Conservation (phyloP, 2,797 vertebrate species). For the Echeneis naucrates region DNA sequence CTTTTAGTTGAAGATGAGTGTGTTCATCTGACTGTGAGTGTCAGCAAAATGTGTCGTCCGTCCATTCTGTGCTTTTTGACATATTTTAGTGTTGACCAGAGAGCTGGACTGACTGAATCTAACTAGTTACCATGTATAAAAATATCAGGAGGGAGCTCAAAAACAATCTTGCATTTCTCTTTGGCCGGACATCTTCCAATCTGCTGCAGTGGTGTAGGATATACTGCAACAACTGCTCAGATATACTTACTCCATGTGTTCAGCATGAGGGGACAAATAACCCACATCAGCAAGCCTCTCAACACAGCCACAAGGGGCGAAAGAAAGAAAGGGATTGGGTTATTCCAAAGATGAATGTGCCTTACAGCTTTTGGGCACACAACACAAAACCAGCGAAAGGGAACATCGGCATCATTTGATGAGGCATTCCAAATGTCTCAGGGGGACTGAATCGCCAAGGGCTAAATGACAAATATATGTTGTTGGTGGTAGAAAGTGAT, state of each 20-base stretch:
- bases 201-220: slow-evolving; percentile 42
- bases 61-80: not conserved
- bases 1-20: not conserved
- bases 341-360: slow-evolving; percentile 87
- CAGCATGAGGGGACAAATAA: slow-evolving; percentile 80
- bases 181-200: slow-evolving; percentile 32
- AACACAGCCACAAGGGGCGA: slow-evolving; percentile 76
- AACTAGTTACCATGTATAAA: not conserved
- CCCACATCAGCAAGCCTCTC: slow-evolving; percentile 79
- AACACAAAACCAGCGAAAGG: slow-evolving; percentile 85
- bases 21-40: not conserved
- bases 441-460: slow-evolving; percentile 78
- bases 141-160: slow-evolving; percentile 11
- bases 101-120: not conserved
- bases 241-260: slow-evolving; percentile 70
- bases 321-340: slow-evolving; percentile 76
- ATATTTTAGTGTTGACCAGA: slow-evolving; percentile 4
- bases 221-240: slow-evolving; percentile 65
- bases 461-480: slow-evolving; percentile 86
- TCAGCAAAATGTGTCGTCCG: not conserved
- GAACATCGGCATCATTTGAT: slow-evolving; percentile 87
- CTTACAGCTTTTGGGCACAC: slow-evolving; percentile 86
- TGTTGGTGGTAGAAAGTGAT: slow-evolving; percentile 79
- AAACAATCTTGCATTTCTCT: slow-evolving; percentile 9
- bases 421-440: slow-evolving; percentile 84